Evolutionary conservation across 2,888 invertebrate genomes (phyloP).

Genomic region (Heliconius charithonia): DNA sequence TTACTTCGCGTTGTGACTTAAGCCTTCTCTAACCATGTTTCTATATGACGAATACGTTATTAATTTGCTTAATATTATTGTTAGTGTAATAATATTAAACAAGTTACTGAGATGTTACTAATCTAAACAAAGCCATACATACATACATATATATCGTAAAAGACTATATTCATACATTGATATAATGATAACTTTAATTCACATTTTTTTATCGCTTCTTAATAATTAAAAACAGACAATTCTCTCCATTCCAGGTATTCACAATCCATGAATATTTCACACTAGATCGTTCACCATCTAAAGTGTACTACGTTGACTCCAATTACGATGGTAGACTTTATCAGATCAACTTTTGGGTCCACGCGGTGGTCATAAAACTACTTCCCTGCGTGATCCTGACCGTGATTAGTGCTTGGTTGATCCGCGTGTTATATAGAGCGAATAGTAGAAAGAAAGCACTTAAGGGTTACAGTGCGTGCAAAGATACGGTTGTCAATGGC

Average conservation of each 20-base stretch:
- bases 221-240: slow-evolving; percentile 31
- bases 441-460: slow-evolving; percentile 86
- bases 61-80: too few relatives aligned
- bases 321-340: slow-evolving; percentile 85
- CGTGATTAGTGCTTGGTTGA: slow-evolving; percentile 88
- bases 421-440: slow-evolving; percentile 88
- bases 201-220: background rate
- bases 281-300: slow-evolving; percentile 60
- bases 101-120: too few relatives aligned
- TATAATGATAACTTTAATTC: background rate
- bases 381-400: slow-evolving; percentile 91
- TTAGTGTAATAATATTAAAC: too few relatives aligned
- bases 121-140: too few relatives aligned
- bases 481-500: slow-evolving; percentile 65
- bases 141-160: too few relatives aligned
- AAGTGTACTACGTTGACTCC: slow-evolving; percentile 81
- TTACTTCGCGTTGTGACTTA: too few relatives aligned
- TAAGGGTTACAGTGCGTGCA: slow-evolving; percentile 78
- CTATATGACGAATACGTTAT: too few relatives aligned
- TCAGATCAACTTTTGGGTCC: slow-evolving; percentile 91
- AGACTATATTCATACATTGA: too few relatives aligned
- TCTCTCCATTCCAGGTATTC: slow-evolving; percentile 68
- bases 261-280: slow-evolving; percentile 70
- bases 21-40: too few relatives aligned
- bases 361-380: slow-evolving; percentile 91